Evolutionary conservation across 2,888 invertebrate genomes (phyloP).

Genomic region (Himalopsyche anomala): DNA sequence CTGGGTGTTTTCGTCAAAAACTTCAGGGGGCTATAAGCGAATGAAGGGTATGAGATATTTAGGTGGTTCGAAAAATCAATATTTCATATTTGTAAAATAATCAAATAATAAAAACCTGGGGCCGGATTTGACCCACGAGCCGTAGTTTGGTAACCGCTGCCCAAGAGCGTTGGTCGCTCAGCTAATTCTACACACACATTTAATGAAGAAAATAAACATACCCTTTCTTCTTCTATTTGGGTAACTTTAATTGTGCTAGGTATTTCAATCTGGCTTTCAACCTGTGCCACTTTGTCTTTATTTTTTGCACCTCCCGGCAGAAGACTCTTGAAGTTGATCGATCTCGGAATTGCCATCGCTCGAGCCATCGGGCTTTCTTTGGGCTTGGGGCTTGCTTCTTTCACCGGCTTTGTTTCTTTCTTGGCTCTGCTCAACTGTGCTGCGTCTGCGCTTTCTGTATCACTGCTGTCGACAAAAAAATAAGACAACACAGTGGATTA

Average conservation of each 20-base stretch:
- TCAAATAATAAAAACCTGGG: too few relatives aligned
- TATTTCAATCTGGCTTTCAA: constrained; percentile 46
- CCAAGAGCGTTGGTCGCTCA: background rate
- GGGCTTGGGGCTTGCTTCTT: constrained; percentile 29
- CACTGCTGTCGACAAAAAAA: constrained; percentile 71
- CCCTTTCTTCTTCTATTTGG: constrained; percentile 62
- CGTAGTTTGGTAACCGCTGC: background rate
- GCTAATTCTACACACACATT: background rate
- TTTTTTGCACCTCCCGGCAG: constrained; percentile 63
- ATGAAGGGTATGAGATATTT: too few relatives aligned
- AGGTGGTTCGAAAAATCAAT: too few relatives aligned
- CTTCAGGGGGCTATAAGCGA: too few relatives aligned
- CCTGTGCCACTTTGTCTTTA: constrained; percentile 63
- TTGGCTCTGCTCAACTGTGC: constrained; percentile 49
- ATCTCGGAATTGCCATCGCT: constrained; percentile 51
- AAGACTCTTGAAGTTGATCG: constrained; percentile 60
- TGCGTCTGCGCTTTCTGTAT: constrained; percentile 76
- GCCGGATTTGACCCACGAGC: too few relatives aligned
- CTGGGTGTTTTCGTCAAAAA: too few relatives aligned
- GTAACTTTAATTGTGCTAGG: constrained; percentile 1
- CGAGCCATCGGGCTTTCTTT: constrained; percentile 50
- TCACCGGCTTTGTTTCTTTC: constrained; percentile 13
- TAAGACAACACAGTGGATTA: background rate
- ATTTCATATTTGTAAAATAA: too few relatives aligned
- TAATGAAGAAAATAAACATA: background rate